Evolutionary conservation across 2,113 vertebrate species (phyloP), one percentile per base, ranked within the genome.

Genomic region (Elaphurus davidianus): DNA sequence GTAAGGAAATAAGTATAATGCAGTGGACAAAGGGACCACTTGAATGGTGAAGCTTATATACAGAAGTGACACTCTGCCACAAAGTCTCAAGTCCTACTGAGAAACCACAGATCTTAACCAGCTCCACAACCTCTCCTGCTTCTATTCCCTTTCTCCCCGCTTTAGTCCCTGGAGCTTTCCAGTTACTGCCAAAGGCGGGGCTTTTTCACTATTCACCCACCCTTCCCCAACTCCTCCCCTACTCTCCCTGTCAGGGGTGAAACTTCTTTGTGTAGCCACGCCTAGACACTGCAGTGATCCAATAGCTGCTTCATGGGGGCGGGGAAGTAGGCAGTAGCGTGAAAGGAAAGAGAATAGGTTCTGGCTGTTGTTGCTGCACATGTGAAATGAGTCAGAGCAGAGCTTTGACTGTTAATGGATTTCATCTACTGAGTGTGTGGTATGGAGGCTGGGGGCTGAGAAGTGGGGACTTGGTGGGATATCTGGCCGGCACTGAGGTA

Each of bases 231-330:
- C 7, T 59, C 54, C 52, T 84, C 82, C n/a, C 40, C n/a, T 19
- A 33, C n/a, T 2, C 21, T 62, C 28, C 10, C 57, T 97, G 16
- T 84, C 30, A 52, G 47, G 52, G 93, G 57, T 36, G 27, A 71
- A 28, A 59, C 74, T 95, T 87, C 67, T 94, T 97, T 96, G 59
- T 47, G 47, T 92, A 96, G 91, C 90, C 95, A 92, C 81, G 13
- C 93, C 97, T 89, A 94, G 6, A 52, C 19, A 87, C 47, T 78
- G 3, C 12, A 84, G 7, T 87, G 33, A 28, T 62, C 98, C 93
- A 95, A 92, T 95, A 81, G 76, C 57, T 64, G 88, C 57, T 55
- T 91, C 85, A 54, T 4, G 2, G 54, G 90, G 55, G 71, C 0
- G 55, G 84, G 33, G 71, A 87, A 45, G 25, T 90, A 87, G 81